Conservation (phyloP, 2,113 vertebrate genomes). For the Ctenomys sociabilis region DNA sequence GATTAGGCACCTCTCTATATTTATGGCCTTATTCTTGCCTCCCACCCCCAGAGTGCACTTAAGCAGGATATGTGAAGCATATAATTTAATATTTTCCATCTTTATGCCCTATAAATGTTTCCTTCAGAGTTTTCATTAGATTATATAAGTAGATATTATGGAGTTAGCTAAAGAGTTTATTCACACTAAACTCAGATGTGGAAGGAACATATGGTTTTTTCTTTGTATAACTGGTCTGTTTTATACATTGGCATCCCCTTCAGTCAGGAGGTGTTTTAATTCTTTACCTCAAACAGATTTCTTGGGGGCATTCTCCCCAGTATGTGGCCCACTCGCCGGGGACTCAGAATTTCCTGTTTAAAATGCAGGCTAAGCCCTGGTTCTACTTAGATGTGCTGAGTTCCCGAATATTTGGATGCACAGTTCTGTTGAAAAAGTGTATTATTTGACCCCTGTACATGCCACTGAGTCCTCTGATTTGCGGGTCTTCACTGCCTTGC, state of each 20-base stretch:
- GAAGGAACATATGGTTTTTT: neutral
- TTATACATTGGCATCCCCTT: neutral
- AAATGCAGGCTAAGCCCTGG: neutral
- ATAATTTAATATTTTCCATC: conserved; percentile 53
- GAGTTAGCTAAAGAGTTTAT: neutral
- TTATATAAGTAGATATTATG: neutral
- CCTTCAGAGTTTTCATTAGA: conserved; percentile 22
- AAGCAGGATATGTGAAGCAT: conserved; percentile 31
- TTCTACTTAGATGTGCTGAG: neutral
- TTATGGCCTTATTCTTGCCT: neutral
- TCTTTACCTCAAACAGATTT: conserved; percentile 25
- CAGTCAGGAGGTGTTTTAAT: neutral
- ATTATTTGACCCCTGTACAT: too few species aligned
- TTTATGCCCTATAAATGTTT: conserved; percentile 45
- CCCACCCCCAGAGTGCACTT: conserved; percentile 13
- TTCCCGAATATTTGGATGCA: neutral
- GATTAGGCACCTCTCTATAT: neutral
- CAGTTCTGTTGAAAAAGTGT: neutral
- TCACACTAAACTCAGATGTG: neutral
- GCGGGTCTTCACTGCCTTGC: neutral
- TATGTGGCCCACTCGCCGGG: neutral
- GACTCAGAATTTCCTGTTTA: neutral
- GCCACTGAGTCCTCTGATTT: neutral
- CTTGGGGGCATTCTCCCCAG: neutral
- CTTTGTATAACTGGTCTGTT: neutral